Evolutionary conservation across 2,888 invertebrate species (phyloP).

Genomic region (Agrenia bidenticulata): DNA sequence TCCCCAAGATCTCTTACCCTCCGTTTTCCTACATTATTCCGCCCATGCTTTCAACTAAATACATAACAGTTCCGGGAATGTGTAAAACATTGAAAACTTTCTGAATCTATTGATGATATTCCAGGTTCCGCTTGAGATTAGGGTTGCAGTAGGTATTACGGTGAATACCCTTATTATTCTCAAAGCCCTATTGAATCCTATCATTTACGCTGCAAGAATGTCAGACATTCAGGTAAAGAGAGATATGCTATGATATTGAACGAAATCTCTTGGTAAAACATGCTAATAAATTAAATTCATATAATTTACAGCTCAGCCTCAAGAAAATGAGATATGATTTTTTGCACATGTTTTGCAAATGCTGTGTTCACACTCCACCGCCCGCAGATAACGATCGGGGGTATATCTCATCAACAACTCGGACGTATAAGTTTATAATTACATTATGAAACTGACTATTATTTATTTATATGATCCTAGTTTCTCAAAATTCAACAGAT

Average conservation of each 20-base stretch:
- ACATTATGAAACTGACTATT: neutral
- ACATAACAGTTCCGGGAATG: neutral
- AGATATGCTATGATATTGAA: no score
- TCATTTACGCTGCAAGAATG: conserved; percentile 68
- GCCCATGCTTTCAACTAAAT: neutral
- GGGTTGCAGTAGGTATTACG: conserved; percentile 53
- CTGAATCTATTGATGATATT: neutral
- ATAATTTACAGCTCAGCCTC: conserved; percentile 43
- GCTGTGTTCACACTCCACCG: conserved; percentile 37
- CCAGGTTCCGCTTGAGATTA: conserved; percentile 42
- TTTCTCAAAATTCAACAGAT: conserved; percentile 46
- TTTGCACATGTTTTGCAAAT: conserved; percentile 35
- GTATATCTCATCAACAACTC: conserved; percentile 39
- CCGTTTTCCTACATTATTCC: no score
- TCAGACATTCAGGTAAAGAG: conserved; percentile 63
- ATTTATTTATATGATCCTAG: conserved; percentile 15
- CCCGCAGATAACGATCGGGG: conserved; percentile 38
- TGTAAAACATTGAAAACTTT: neutral
- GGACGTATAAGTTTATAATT: conserved; percentile 27
- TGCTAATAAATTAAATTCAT: neutral
- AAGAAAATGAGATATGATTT: conserved; percentile 51
- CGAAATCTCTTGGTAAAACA: neutral
- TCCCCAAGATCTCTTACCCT: no score
- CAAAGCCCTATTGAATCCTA: conserved; percentile 66
- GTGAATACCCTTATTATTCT: conserved; percentile 64